These are phyloP conservation scores for Pipistrellus kuhlii DNA, from an alignment of 2,797 vertebrate genomes.

Conservation along the genomic window DNA sequence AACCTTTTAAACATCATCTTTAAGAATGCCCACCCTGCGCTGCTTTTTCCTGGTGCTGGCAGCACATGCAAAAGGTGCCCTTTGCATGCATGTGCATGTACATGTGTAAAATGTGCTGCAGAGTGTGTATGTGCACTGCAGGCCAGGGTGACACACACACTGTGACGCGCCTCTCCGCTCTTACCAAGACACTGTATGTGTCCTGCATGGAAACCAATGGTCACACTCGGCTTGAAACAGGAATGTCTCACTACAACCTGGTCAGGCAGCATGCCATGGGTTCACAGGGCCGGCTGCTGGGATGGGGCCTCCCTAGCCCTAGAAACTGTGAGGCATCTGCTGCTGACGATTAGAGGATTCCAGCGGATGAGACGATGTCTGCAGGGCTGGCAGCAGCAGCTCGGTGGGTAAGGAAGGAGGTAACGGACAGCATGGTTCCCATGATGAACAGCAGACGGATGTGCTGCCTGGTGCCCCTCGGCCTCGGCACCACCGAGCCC, in stretches of 20 bases:
- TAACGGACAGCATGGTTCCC: too few relatives aligned
- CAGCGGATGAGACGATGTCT: fast-evolving
- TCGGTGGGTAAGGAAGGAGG: background rate
- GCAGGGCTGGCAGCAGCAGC: fast-evolving
- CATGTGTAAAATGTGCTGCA: too few relatives aligned
- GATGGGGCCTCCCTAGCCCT: fast-evolving
- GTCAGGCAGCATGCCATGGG: fast-evolving
- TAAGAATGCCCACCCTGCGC: background rate
- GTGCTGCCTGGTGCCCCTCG: fast-evolving
- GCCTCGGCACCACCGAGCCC: background rate
- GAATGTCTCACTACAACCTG: fast-evolving
- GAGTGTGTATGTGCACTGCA: too few relatives aligned
- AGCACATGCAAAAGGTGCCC: fast-evolving
- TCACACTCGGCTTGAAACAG: background rate
- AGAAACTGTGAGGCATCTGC: fast-evolving
- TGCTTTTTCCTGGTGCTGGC: fast-evolving
- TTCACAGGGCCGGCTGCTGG: fast-evolving
- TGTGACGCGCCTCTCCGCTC: fast-evolving
- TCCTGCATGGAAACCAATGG: fast-evolving
- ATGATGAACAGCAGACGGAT: background rate
- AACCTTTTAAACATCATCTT: background rate
- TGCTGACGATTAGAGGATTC: background rate
- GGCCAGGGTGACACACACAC: background rate
- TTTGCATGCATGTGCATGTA: fast-evolving
- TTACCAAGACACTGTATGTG: fast-evolving